A percentile compares a stretch with the other conserved stretches of the same genome.
Evolutionary conservation across 2,888 invertebrate species (phyloP).

Genomic region (Apeira syringaria): DNA sequence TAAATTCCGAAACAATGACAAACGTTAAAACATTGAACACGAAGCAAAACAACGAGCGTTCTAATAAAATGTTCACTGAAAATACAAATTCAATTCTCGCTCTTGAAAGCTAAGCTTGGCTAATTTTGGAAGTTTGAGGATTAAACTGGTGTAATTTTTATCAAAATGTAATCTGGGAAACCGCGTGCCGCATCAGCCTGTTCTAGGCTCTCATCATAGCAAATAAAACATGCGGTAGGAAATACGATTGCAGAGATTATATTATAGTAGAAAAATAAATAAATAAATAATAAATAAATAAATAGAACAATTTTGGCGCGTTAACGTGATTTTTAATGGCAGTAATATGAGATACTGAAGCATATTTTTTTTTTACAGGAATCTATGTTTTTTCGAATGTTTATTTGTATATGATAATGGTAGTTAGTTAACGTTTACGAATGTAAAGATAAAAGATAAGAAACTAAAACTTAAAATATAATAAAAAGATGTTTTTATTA

Average conservation of each 20-base stretch:
- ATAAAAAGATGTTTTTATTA: no score
- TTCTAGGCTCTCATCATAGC: background rate
- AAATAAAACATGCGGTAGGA: background rate
- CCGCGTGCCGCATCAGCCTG: constrained; percentile 25
- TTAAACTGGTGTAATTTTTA: constrained; percentile 39
- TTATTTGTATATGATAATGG: no score
- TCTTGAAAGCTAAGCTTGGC: constrained; percentile 21
- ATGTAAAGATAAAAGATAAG: no score
- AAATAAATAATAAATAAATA: no score
- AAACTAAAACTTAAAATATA: no score
- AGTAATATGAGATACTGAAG: no score
- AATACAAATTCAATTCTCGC: constrained; percentile 20
- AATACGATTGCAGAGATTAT: background rate
- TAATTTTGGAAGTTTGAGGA: constrained; percentile 28
- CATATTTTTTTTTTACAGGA: no score
- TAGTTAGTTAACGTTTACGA: no score
- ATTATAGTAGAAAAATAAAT: no score
- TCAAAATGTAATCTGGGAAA: constrained; percentile 39
- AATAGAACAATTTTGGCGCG: no score
- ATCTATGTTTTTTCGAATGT: no score
- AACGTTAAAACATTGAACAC: constrained; percentile 9
- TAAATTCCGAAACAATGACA: constrained; percentile 13
- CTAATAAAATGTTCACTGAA: constrained; percentile 14
- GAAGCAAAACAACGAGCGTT: constrained; percentile 16
- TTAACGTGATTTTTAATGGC: no score